Base-by-base conservation (phyloP, 1,140 invertebrate species). In the Aphidius ervi region DNA sequence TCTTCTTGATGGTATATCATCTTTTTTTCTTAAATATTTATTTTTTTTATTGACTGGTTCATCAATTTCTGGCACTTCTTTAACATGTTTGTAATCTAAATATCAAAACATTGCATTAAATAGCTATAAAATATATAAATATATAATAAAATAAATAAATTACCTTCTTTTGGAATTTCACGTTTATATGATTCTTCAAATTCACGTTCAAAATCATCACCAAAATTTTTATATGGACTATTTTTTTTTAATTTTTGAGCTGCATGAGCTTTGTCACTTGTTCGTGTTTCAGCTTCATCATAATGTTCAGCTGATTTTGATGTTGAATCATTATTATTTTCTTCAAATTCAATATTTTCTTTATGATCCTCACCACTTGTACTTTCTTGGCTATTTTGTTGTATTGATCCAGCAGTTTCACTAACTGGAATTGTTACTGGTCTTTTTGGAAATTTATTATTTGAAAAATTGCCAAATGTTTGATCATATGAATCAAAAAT, bases 111-210 rank as follows among this genome's bases (percentile, higher is more conserved):
- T 31, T 4, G 4, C 23, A 31, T 31, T 31, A 31, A 31, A 31
- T 4, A 31, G 23, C 1, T 31, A 31, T 2, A 31, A 31, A 31
- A 31, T 3, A 3, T 2, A 31, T 31, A 31, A 31, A 31, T 31
- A 3, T 3, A n/a, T 9, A 47, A 47, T 1, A 6, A 3, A 10
- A 59, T 68, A 78, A 47, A 47, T 5, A 6, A 3, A 10, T 60
- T 68, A 78, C 77, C 69, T 6, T 64, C 55, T 65, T 68, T 69
- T 0, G 67, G 61, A 7, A 62, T 46, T 41, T 74, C 68, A 46
- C 58, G 61, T 31, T 43, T 69, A 42, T 75, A 74, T 48, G 67
- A 66, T 5, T 68, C 62, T 42, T 75, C 74, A 20, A 72, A 74
- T 46, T 77, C 71, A n/a, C 66, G 60, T 1, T 74, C 69, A 9